These are phyloP conservation scores for Nysson spinosus DNA, from an alignment of 2,888 invertebrate species.

Conservation along the genomic window DNA sequence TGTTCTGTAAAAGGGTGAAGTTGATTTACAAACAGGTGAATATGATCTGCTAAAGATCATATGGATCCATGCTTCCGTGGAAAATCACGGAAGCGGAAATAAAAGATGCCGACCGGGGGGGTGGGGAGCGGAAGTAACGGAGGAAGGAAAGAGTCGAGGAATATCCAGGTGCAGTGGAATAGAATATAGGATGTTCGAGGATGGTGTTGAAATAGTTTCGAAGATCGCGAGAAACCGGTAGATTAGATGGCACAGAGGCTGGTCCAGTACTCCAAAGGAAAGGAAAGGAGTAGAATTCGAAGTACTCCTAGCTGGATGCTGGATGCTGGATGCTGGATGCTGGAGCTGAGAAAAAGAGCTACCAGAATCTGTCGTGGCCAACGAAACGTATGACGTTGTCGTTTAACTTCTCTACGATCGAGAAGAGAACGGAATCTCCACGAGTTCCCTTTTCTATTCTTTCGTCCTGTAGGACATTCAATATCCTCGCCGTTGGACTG, in stretches of 20 bases:
- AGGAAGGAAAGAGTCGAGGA: constrained; percentile 7
- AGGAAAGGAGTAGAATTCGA: not conserved
- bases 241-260: not conserved
- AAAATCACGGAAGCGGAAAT: constrained; percentile 9
- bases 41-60: too few species aligned
- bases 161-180: constrained; percentile 3
- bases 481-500: constrained; percentile 13
- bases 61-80: too few species aligned
- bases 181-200: constrained; percentile 20
- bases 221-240: constrained; percentile 9
- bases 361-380: constrained; percentile 4
- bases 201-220: constrained; percentile 17
- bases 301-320: too few species aligned
- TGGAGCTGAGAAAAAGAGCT: too few species aligned
- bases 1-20: too few species aligned
- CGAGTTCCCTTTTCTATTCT: constrained; percentile 15
- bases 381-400: constrained; percentile 37
- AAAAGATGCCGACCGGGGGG: constrained; percentile 5
- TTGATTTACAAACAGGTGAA: too few species aligned
- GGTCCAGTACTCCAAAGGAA: too few species aligned
- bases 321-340: too few species aligned
- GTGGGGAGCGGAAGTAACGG: not conserved
- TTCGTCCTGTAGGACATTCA: constrained; percentile 12
- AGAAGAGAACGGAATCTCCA: not conserved
- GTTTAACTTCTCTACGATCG: constrained; percentile 55